Evolutionary conservation across 2,888 invertebrate species (phyloP), one percentile per base, ranked within the genome.

Genomic region (Pheosia tremula): DNA sequence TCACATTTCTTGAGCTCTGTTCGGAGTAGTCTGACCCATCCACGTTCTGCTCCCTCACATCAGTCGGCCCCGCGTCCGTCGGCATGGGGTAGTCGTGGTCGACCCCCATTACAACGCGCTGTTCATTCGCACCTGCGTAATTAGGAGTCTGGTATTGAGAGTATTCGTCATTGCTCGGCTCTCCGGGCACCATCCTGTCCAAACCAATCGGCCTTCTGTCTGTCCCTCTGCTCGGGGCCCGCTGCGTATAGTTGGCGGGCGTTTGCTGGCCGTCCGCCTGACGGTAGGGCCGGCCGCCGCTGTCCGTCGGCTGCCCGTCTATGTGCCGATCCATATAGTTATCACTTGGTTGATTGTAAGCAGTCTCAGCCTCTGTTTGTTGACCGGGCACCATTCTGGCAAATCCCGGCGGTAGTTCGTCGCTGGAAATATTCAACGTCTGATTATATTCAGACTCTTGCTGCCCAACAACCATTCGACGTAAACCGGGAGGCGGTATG

Each of bases 381-480:
- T 93, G 94, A 13, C 94, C 95, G 6, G 91, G 94, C 41, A 94
- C 91, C 93, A 94, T 94, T 55, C 94, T 86, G 53, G 94, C 86
- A 39, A 94, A 78, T 0, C 94, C 93, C 3, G 94, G 94, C 11
- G 94, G 94, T 36, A 95, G 94, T 62, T 95, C 95, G 59, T 94
- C 94, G 1, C 86, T 83, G 50, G 85, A 80, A 61, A 86, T 82
- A 71, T 84, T 88, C 49, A 87, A 75, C 63, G 77, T 83, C 68
- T 86, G 89, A 60, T 81, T 87, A 65, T 92, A 94, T 73, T 93
- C 94, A 43, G 93, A 78, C 74, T 96, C 96, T 56, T 95, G 95
- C 79, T 96, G 95, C 0, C 96, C 96, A 0, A 96, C 90, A 4
- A 96, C 96, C 91, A 96, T 93, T 69, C 96, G 89, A 11, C 96